Evolutionary conservation across 1,140 invertebrate species (phyloP), one percentile per base, ranked within the genome.

Genomic region (Aporrectodea caliginosa): DNA sequence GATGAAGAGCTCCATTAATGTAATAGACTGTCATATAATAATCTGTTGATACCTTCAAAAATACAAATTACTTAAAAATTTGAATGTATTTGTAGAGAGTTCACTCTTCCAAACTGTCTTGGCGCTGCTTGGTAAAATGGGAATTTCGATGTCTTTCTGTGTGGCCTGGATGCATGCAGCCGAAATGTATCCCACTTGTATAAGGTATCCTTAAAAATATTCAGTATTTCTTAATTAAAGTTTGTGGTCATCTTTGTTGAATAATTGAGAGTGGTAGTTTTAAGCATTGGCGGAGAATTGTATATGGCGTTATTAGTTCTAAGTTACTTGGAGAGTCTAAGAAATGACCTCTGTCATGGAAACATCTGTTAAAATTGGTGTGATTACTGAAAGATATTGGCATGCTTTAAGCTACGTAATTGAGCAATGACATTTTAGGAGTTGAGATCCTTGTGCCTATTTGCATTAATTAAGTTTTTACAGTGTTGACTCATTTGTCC

Each of bases 81-180:
- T 14, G 14, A 16, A 58, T 77, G 22, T 35, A 70, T n/a, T 43
- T 77, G 34, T 58, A 81, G 81, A 31, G 43, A 34, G 73, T 80
- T 2, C 73, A 2, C 69, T 32, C 22, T 6, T 81, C 1, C 16
- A 30, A 2, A 79, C 74, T 16, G 32, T 70, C 12, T 70, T 94
- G 14, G 95, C 92, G 84, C 89, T 94, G 80, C 83, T 91, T 16
- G 93, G 93, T 16, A 94, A 94, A 87, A 90, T 92, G 83, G 90
- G 91, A 29, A 92, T 75, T 90, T 92, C 88, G 91, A 93, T 92
- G 0, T 92, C 93, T 1, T 94, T 94, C 83, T 93, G 93, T 30
- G 93, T 95, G 35, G 92, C 94, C 76, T 95, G 94, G 82, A 94
- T 95, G 83, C 95, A 94, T 84, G 94, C 94, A 0, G 94, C 94